These are phyloP conservation scores for Pyrgus malvae DNA, from an alignment of 2,888 invertebrate species.

Conservation along the genomic window DNA sequence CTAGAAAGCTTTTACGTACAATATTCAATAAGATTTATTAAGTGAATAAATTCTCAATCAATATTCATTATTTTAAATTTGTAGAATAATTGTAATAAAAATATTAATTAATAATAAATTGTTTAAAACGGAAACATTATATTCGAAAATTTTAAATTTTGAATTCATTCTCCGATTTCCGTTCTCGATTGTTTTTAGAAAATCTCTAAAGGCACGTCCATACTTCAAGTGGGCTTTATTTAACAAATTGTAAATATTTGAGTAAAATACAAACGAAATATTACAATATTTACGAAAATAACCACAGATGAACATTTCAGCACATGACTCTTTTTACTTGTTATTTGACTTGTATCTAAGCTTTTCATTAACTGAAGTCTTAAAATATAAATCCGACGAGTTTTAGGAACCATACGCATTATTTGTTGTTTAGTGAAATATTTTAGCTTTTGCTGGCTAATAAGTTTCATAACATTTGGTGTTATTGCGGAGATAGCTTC, in stretches of 20 bases:
- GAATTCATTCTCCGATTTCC: conserved; percentile 11
- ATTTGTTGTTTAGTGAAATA: conserved; percentile 69
- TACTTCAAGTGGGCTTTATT: neutral
- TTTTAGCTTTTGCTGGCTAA: conserved; percentile 58
- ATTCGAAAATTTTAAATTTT: conserved; percentile 1
- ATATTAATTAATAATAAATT: neutral
- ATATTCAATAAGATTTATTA: no score
- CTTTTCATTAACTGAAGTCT: conserved; percentile 61
- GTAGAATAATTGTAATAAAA: no score
- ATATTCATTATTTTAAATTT: no score
- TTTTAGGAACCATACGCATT: conserved; percentile 57
- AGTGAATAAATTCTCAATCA: no score
- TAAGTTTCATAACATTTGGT: conserved; percentile 53
- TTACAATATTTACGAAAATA: no score
- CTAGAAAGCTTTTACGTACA: no score
- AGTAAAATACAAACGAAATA: no score
- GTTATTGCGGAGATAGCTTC: conserved; percentile 65
- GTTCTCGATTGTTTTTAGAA: conserved; percentile 1
- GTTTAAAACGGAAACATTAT: neutral
- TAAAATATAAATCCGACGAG: conserved; percentile 62
- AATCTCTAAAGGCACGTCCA: conserved; percentile 18
- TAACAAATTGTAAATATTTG: no score
- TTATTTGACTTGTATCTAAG: conserved; percentile 57
- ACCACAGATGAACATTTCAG: neutral
- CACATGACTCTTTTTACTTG: conserved; percentile 35